Conservation (phyloP, 2,797 vertebrate species). For the Coilia nasus region DNA sequence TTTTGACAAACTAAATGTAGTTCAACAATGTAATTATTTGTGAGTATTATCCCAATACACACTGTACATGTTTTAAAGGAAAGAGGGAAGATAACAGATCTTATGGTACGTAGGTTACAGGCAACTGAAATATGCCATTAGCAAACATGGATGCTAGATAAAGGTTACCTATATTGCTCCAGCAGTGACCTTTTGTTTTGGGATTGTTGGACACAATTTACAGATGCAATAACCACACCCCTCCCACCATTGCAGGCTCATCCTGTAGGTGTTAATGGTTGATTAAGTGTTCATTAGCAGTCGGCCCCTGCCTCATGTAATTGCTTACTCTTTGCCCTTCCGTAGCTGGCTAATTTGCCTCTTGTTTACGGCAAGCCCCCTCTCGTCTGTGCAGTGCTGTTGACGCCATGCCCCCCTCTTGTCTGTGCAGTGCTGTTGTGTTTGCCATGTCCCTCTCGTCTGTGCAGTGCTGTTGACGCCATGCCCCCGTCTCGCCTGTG, state of each 20-base stretch:
- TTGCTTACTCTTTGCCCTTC: slow-evolving; percentile 54
- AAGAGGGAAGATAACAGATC: neutral
- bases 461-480: slow-evolving; percentile 46
- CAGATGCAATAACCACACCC: slow-evolving; percentile 50
- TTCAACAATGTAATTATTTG: neutral
- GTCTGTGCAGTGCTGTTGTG: slow-evolving; percentile 45
- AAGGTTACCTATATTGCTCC: neutral
- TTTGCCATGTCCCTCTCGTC: slow-evolving; percentile 42
- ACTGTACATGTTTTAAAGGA: too few species aligned
- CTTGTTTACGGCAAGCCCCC: slow-evolving; percentile 46
- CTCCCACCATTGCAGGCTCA: slow-evolving; percentile 43
- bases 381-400: neutral
- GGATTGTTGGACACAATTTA: slow-evolving; percentile 43
- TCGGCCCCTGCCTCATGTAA: slow-evolving; percentile 54
- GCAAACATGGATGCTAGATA: neutral
- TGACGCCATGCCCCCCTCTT: too few species aligned
- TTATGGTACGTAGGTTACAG: neutral
- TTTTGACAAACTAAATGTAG: neutral
- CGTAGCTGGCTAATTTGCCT: slow-evolving; percentile 53
- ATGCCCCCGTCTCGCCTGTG: slow-evolving; percentile 44
- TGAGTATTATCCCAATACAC: neutral
- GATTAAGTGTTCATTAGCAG: slow-evolving; percentile 61
- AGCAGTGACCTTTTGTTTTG: neutral
- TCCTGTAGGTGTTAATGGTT: slow-evolving; percentile 55
- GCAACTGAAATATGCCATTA: neutral